Evolutionary conservation across 2,888 invertebrate genomes (phyloP), one percentile per base, ranked within the genome.

Genomic region (Thelaira solivaga): DNA sequence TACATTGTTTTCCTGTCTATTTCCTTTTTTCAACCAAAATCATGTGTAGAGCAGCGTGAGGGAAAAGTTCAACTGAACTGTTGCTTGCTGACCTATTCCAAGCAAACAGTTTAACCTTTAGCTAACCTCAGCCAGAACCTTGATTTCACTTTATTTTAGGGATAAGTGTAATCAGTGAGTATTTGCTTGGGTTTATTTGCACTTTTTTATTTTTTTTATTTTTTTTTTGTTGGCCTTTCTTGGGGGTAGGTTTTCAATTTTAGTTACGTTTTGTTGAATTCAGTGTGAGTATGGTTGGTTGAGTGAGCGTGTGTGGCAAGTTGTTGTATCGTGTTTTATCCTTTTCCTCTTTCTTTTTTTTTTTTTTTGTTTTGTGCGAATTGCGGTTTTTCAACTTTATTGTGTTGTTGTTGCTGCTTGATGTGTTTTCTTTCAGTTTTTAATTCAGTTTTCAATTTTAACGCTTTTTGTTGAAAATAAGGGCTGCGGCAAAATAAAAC

Each of bases 341-440:
- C 49, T 47, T 55, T 36, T 61, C 31, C 55, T 36, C 45, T 47
- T 41, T 57, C 57, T 6, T 36, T n/a, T n/a, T n/a, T n/a, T n/a
- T n/a, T n/a, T n/a, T n/a, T n/a, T n/a, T n/a, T n/a, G n/a, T n/a
- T n/a, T n/a, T n/a, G n/a, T n/a, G n/a, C 45, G 57, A 57, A 59
- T 67, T 74, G 65, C 16, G 73, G 73, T 65, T 73, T 59, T 53
- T 43, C 0, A 45, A 39, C 20, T 49, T 39, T 39, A 18, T 68
- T 59, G 47, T 39, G 0, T 34, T 45, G n/a, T 24, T 13, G 24
- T 18, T 45, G 55, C 64, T 47, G 64, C 13, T 45, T 26, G 43
- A 59, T 69, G 68, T 69, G n/a, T 57, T 69, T 69, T 13, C 61
- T 24, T 34, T 22, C 47, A 29, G n/a, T n/a, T n/a, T 57, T 47